phyloP scores from a whole-genome alignment of 2,888 invertebrate genomes.

The Apoda limacodes region DNA sequence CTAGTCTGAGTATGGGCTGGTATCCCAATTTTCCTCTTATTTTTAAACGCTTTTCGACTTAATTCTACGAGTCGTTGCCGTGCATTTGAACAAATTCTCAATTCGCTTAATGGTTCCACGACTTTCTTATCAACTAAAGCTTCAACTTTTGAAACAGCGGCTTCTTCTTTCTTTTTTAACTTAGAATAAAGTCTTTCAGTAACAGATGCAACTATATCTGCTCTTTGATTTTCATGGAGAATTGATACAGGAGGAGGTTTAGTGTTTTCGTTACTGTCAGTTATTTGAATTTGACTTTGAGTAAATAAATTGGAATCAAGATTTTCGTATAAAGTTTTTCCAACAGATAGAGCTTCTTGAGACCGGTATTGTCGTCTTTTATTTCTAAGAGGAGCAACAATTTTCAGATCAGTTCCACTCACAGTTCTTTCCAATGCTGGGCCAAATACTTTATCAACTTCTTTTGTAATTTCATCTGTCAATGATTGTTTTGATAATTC shows the following conservation, averaged over 20 bases:
- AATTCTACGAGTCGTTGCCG: constrained; percentile 69
- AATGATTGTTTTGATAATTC: constrained; percentile 38
- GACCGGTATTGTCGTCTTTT: constrained; percentile 56
- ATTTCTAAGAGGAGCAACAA: constrained; percentile 44
- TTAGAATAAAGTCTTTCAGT: constrained; percentile 75
- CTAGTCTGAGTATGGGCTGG: constrained; percentile 72
- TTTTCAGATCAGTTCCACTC: constrained; percentile 53
- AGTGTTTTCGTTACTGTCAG: constrained; percentile 20
- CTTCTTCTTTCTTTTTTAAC: constrained; percentile 65
- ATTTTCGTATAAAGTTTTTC: constrained; percentile 25
- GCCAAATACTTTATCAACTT: constrained; percentile 53
- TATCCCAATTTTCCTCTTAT: constrained; percentile 59
- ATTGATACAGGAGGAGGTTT: constrained; percentile 38
- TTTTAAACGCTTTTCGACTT: constrained; percentile 68
- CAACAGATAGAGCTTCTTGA: constrained; percentile 50
- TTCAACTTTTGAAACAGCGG: constrained; percentile 46
- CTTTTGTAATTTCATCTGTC: constrained; percentile 43
- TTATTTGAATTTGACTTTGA: background rate
- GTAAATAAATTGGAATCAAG: constrained; percentile 15
- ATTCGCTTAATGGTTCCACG: constrained; percentile 58
- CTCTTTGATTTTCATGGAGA: constrained; percentile 63
- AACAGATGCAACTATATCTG: constrained; percentile 78
- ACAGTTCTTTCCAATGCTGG: constrained; percentile 52
- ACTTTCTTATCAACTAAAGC: constrained; percentile 48
- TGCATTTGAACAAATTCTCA: constrained; percentile 70